Base-by-base conservation (phyloP, 2,888 invertebrate genomes). In the Caenorhabditis sp. region DNA sequence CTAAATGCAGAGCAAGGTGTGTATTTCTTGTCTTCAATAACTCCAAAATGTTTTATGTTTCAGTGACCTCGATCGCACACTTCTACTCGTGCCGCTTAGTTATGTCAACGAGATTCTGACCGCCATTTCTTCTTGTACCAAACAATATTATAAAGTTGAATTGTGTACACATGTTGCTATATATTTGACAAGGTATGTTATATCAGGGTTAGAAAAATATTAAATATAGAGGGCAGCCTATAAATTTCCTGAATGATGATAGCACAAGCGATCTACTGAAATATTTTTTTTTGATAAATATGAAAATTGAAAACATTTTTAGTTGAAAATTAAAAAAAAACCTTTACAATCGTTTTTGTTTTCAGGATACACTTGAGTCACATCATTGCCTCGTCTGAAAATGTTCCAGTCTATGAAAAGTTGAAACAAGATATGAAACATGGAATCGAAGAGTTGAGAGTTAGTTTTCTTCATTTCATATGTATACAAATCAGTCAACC, bases 21-120 rank as follows among this genome's bases (percentile, higher is more conserved):
- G 43, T 10, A 12, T 43, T 31, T 31, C n/a, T n/a, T n/a, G n/a
- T n/a, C n/a, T n/a, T n/a, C n/a, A n/a, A n/a, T n/a, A n/a, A n/a
- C n/a, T n/a, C n/a, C n/a, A n/a, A n/a, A n/a, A n/a, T n/a, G n/a
- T n/a, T n/a, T n/a, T 24, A 31, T 64, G 6, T 60, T 77, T 67
- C 89, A 94, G 96, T 87, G 95, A 97, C 87, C 89, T 97, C 72
- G 95, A 97, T 89, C 95, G 95, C 89, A 92, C 95, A 0, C 90
- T 97, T 0, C 89, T 96, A 0, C 90, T 95, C 14, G 89, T 97
- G 54, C 95, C 96, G 1, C 94, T 95, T 87, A 91, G 92, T 60
- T 91, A 92, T 62, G 94, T 94, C 1, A 92, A 93, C 84, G 92
- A 93, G 61, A 90, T 97, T 58, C 90, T 97, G 0, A 90, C 91